phyloP scores from a whole-genome alignment of 2,888 invertebrate species.

The Drosophila robusta region DNA sequence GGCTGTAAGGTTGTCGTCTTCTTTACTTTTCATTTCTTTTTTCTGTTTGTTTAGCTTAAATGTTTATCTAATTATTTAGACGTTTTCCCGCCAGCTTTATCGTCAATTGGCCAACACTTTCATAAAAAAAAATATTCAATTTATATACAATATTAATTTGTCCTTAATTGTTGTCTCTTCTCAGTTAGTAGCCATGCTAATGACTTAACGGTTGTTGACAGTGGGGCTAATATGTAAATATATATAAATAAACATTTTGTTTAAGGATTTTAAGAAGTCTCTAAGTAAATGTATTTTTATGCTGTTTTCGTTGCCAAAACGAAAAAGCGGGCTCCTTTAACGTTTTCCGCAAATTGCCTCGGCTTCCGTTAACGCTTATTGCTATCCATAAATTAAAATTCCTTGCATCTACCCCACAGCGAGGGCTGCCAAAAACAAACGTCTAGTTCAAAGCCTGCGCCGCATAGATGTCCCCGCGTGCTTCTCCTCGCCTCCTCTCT shows the following conservation, averaged over 20 bases:
- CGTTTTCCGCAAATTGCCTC: constrained; percentile 44
- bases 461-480: too few species aligned
- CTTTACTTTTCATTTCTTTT: constrained; percentile 51
- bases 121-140: constrained; percentile 50
- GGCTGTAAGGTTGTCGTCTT: constrained; percentile 27
- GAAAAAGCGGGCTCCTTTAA: constrained; percentile 23
- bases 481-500: background rate
- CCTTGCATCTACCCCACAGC: constrained; percentile 14
- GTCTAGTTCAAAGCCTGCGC: constrained; percentile 22
- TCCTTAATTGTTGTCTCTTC: constrained; percentile 19
- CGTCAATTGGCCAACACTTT: constrained; percentile 45
- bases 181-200: constrained; percentile 12
- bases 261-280: background rate
- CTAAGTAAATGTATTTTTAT: background rate
- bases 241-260: too few species aligned
- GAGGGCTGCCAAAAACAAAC: constrained; percentile 41
- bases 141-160: constrained; percentile 29
- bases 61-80: constrained; percentile 81
- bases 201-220: background rate
- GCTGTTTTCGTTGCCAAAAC: constrained; percentile 1
- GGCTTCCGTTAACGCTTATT: constrained; percentile 40
- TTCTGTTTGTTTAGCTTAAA: constrained; percentile 59
- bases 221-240: constrained; percentile 1
- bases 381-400: constrained; percentile 55
- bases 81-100: constrained; percentile 54